These are phyloP conservation scores for Tupaia tana DNA, from an alignment of 2,113 vertebrate species.

Conservation along the genomic window DNA sequence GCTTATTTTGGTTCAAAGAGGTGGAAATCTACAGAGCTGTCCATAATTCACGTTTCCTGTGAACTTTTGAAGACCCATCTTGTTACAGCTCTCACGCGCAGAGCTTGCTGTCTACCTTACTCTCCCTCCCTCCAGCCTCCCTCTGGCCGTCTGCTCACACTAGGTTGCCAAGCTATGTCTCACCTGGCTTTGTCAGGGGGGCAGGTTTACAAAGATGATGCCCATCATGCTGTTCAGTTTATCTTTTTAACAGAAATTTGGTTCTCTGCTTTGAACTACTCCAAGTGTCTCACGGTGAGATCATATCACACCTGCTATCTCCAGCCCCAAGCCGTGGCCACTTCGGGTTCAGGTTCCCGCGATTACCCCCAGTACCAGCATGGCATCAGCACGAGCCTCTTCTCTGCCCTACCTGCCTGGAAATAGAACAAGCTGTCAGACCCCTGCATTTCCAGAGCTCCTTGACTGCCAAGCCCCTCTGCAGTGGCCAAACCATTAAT, in stretches of 20 bases:
- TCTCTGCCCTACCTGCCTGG: background rate
- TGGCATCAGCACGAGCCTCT: background rate
- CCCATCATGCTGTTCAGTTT: background rate
- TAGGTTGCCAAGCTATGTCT: rapidly evolving
- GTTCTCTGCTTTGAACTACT: background rate
- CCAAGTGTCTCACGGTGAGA: background rate
- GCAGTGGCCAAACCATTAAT: rapidly evolving
- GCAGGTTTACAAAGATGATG: background rate
- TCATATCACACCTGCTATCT: background rate
- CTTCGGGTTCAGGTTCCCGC: rapidly evolving
- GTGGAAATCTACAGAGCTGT: no score
- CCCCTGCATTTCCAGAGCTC: rapidly evolving
- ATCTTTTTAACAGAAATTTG: background rate
- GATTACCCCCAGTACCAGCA: background rate
- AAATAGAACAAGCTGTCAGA: rapidly evolving
- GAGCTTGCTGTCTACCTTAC: background rate
- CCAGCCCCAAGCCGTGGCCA: rapidly evolving
- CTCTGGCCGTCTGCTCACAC: background rate
- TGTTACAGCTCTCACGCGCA: no score
- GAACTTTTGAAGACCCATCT: no score
- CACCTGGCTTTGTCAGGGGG: background rate
- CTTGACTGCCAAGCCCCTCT: rapidly evolving
- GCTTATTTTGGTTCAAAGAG: no score
- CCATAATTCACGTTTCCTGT: no score
- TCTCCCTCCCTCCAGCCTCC: background rate